Percentiles rank a stretch among this genome's conserved stretches.
Conservation (phyloP, 2,113 vertebrate genomes). For the Arizona elegans region DNA sequence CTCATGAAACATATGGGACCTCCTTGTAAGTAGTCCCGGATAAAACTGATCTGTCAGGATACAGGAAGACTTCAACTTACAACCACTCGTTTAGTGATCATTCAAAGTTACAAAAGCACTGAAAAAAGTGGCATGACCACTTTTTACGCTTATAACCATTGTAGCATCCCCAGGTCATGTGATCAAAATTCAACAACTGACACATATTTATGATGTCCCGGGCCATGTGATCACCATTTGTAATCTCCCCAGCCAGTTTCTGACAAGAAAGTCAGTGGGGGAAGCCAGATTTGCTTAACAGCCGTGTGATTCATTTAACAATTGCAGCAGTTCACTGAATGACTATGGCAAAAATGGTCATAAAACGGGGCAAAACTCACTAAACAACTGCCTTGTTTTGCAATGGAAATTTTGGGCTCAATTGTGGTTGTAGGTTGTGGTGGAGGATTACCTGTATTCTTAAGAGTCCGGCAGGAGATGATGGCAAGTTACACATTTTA, state of each 20-base stretch:
- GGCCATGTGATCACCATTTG: background rate
- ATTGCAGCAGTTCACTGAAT: background rate
- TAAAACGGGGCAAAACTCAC: background rate
- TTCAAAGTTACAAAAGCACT: background rate
- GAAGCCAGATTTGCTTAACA: background rate
- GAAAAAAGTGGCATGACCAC: background rate
- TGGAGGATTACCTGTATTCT: background rate
- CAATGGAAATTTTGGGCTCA: background rate
- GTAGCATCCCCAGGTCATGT: background rate
- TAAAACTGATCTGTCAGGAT: background rate
- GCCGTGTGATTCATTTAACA: background rate
- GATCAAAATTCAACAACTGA: background rate
- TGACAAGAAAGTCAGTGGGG: background rate
- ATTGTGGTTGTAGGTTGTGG: background rate
- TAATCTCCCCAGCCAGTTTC: background rate
- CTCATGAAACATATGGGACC: too few species aligned
- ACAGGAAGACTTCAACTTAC: too few species aligned
- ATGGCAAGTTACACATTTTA: slow-evolving; percentile 1
- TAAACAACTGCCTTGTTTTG: background rate
- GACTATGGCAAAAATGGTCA: background rate
- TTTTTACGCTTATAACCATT: background rate
- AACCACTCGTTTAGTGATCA: too few species aligned
- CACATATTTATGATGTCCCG: background rate
- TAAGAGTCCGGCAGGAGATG: background rate
- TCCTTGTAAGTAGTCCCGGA: background rate